Percentiles rank a stretch among this genome's conserved stretches.
Evolutionary conservation across 2,888 invertebrate genomes (phyloP).

Genomic region (Deilephila porcellus): DNA sequence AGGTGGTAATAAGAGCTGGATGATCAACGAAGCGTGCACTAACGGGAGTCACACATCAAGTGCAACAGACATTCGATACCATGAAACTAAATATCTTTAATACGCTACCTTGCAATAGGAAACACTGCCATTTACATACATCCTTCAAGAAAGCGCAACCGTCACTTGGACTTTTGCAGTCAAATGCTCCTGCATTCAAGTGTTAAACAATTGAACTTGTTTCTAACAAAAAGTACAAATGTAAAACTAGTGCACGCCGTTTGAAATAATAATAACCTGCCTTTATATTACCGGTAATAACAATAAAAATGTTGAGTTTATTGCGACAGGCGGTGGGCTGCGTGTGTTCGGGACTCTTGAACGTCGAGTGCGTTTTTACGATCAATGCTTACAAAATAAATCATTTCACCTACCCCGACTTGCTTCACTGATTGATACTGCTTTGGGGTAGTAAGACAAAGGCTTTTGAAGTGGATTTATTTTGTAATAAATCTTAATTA

Average conservation of each 20-base stretch:
- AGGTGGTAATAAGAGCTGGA: constrained; percentile 66
- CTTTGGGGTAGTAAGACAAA: constrained; percentile 17
- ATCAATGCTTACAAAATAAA: constrained; percentile 64
- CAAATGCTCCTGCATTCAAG: neutral
- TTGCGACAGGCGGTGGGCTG: constrained; percentile 59
- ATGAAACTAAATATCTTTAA: constrained; percentile 62
- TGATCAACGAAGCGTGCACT: constrained; percentile 72
- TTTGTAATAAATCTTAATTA: neutral
- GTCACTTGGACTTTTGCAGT: neutral
- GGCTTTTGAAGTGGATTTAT: neutral
- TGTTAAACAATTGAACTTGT: neutral
- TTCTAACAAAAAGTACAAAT: constrained; percentile 22
- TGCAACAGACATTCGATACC: constrained; percentile 74
- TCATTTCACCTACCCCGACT: constrained; percentile 56
- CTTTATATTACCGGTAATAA: constrained; percentile 59
- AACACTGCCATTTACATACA: constrained; percentile 4
- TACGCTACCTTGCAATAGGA: constrained; percentile 19
- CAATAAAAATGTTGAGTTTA: constrained; percentile 71
- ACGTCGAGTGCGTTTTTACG: constrained; percentile 67
- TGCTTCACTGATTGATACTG: constrained; percentile 40
- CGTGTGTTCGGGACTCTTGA: constrained; percentile 57
- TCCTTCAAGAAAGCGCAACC: neutral
- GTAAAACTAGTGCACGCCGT: constrained; percentile 23
- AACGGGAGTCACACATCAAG: constrained; percentile 76
- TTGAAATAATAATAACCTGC: constrained; percentile 60